Base-by-base conservation (phyloP, 2,797 vertebrate genomes). In the Nothura maculosa region DNA sequence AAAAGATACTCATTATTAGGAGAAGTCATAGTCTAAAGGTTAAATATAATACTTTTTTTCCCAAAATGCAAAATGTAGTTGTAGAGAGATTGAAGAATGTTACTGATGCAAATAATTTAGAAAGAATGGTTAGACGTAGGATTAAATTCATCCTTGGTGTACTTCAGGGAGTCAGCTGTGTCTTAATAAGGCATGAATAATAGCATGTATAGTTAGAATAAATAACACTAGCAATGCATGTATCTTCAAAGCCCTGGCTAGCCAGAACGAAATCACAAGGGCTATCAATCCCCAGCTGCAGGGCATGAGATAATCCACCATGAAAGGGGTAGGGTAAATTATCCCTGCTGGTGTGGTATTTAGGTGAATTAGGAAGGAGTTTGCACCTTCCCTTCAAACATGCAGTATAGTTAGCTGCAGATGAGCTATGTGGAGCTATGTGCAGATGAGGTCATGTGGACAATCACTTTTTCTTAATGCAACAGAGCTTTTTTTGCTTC, bases 141-240 rank as follows among this genome's bases (percentile, higher is more conserved):
- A 85, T 70, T 89, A 87, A 90, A 81, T 86, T 84, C 72, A 74
- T 48, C 20, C 48, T 69, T 87, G 48, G 12, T 89, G 22, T 74
- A 78, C 70, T 36, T 91, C n/a, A 78, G 67, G 22, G 47, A 81
- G 79, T 15, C 30, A 60, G 52, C 36, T 0, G 0, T 54, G 22
- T 38, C 50, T 83, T 69, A 87, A 73, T 48, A 70, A 83, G 75
- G 45, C 30, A 48, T 28, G 27, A 87, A 76, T 32, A 89, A 63
- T 27, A 76, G 22, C 43, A 50, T 38, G 60, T 87, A 20, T 77
- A 74, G 12, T 79, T 87, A 57, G 16, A 74, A 27, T 10, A 57
- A 22, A 5, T 70, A 68, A 38, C 34, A 32, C 14, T 22, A 70
- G 47, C 47, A 74, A 48, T 28, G 62, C 50, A 12, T 1, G 2